Conservation (phyloP, 2,888 invertebrate species). For the Aphidoletes aphidimyza region DNA sequence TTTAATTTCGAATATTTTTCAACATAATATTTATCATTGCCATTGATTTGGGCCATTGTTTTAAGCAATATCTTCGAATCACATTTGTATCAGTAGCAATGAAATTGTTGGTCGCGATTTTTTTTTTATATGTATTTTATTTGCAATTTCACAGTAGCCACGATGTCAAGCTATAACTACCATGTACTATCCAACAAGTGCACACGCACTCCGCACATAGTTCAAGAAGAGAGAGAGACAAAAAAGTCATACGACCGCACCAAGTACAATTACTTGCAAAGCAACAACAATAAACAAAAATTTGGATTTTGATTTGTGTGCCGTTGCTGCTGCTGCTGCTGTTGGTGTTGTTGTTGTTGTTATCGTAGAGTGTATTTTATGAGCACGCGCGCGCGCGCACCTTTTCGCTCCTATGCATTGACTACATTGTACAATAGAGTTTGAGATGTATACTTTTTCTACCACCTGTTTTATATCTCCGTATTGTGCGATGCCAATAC, state of each 20-base stretch:
- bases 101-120: too few species aligned
- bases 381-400: not conserved
- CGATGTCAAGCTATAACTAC: not conserved
- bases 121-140: not conserved
- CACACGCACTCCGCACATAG: not conserved
- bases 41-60: not conserved
- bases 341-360: not conserved
- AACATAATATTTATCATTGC: not conserved
- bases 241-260: not conserved
- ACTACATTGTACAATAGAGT: not conserved
- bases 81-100: not conserved
- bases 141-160: not conserved
- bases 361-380: slow-evolving; percentile 5
- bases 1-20: not conserved
- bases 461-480: slow-evolving; percentile 16
- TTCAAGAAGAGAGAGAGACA: not conserved
- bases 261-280: slow-evolving; percentile 6
- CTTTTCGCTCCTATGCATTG: not conserved
- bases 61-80: not conserved
- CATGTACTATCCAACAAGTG: not conserved
- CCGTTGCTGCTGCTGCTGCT: not conserved
- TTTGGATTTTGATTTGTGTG: slow-evolving; percentile 10
- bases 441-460: slow-evolving; percentile 35
- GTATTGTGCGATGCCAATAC: slow-evolving; percentile 48
- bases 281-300: slow-evolving; percentile 35